phyloP scores from a whole-genome alignment of 2,888 invertebrate genomes.

The Cenopis cana region DNA sequence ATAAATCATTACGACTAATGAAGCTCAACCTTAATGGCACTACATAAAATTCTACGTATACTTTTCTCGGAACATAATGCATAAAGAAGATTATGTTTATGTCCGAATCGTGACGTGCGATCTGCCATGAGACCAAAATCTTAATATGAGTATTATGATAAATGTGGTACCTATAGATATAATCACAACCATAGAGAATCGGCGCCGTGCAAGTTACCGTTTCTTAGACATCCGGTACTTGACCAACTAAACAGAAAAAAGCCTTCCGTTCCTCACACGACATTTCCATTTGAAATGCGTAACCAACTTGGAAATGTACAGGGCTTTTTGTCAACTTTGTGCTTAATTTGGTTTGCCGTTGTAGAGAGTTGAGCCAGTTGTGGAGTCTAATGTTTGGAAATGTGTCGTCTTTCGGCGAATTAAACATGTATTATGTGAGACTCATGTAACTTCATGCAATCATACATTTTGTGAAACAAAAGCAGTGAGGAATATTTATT shows the following conservation, averaged over 20 bases:
- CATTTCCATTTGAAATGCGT: slow-evolving; percentile 70
- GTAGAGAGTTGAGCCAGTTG: slow-evolving; percentile 50
- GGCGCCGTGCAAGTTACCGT: slow-evolving; percentile 56
- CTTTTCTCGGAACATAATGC: slow-evolving; percentile 24
- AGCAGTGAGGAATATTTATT: slow-evolving; percentile 53
- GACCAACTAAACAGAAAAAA: slow-evolving; percentile 70
- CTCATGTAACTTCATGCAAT: not conserved
- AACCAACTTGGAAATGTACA: slow-evolving; percentile 54
- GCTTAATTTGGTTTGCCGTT: slow-evolving; percentile 73
- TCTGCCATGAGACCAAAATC: slow-evolving; percentile 54
- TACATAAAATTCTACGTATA: slow-evolving; percentile 24
- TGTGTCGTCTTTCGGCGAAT: slow-evolving; percentile 14
- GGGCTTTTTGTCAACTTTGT: slow-evolving; percentile 75
- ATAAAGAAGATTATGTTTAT: slow-evolving; percentile 50
- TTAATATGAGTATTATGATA: slow-evolving; percentile 54
- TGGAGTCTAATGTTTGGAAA: not conserved
- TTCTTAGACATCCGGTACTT: slow-evolving; percentile 77
- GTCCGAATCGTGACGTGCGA: slow-evolving; percentile 60
- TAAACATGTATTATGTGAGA: not conserved
- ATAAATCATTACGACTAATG: slow-evolving; percentile 31
- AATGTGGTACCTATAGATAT: slow-evolving; percentile 48
- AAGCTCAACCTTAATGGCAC: slow-evolving; percentile 5
- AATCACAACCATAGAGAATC: slow-evolving; percentile 55
- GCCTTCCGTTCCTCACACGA: slow-evolving; percentile 81
- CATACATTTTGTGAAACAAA: slow-evolving; percentile 1